phyloP scores from a whole-genome alignment of 2,113 vertebrate species.

The Coreoperca whiteheadi region DNA sequence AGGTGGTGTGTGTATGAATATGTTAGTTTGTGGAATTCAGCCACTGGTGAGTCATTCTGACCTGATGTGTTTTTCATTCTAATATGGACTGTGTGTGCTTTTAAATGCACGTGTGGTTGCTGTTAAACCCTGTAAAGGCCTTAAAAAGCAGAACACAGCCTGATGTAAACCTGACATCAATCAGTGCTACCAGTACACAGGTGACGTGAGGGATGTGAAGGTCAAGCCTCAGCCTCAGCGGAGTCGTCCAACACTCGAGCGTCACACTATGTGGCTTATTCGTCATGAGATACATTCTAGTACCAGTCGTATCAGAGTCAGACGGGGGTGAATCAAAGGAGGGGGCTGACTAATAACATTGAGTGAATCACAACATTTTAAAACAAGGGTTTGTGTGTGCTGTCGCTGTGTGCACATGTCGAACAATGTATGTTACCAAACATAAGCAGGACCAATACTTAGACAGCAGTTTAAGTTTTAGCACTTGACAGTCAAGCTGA shows the following conservation, averaged over 20 bases:
- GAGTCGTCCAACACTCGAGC: constrained; percentile 37
- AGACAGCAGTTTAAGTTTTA: neutral
- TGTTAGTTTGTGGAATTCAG: constrained; percentile 51
- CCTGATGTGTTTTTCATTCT: constrained; percentile 59
- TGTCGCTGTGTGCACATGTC: constrained; percentile 3
- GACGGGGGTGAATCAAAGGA: constrained; percentile 76
- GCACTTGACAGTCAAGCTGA: neutral
- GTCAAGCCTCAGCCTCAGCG: constrained; percentile 29
- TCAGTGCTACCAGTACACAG: constrained; percentile 10
- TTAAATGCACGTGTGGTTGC: constrained; percentile 43
- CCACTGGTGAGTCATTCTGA: constrained; percentile 68
- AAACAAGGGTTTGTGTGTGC: constrained; percentile 25
- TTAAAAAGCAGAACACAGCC: constrained; percentile 55
- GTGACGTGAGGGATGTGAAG: constrained; percentile 47
- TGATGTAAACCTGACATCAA: constrained; percentile 48
- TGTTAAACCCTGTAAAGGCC: constrained; percentile 48
- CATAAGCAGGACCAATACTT: neutral
- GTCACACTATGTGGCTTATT: constrained; percentile 39
- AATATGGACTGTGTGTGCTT: constrained; percentile 46
- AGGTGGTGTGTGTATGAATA: constrained; percentile 31
- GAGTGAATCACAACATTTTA: constrained; percentile 72
- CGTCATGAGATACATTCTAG: constrained; percentile 62
- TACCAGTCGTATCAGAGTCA: constrained; percentile 61
- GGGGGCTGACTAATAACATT: constrained; percentile 70
- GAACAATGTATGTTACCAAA: neutral